Evolutionary conservation across 2,797 vertebrate species (phyloP).

Genomic region (Crocidura indochinensis): DNA sequence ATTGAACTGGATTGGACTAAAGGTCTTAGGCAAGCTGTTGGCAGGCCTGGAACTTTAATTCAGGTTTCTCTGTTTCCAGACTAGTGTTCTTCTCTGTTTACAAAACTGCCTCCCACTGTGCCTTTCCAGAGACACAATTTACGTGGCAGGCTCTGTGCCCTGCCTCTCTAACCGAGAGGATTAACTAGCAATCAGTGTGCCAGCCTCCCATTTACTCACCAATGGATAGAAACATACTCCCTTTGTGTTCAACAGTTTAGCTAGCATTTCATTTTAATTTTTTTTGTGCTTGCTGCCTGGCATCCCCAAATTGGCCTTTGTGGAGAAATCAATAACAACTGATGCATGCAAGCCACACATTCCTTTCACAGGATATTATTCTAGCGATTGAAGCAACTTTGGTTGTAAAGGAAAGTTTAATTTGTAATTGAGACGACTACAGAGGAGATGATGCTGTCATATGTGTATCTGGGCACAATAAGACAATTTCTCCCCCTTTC

Average conservation of each 20-base stretch:
- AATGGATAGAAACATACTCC: constrained; percentile 77
- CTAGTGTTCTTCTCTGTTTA: not conserved
- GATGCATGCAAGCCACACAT: constrained; percentile 80
- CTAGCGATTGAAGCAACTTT: constrained; percentile 81
- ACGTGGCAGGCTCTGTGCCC: constrained; percentile 66
- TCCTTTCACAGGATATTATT: constrained; percentile 86
- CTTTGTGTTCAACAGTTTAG: constrained; percentile 81
- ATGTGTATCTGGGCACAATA: not conserved
- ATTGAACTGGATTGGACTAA: constrained; percentile 24
- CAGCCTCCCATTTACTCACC: constrained; percentile 77
- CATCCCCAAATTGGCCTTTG: constrained; percentile 86
- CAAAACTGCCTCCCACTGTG: too few relatives aligned
- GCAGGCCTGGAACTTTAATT: constrained; percentile 33
- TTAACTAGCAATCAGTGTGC: constrained; percentile 82
- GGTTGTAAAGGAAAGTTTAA: constrained; percentile 84
- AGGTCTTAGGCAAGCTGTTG: constrained; percentile 5
- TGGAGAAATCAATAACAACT: constrained; percentile 87
- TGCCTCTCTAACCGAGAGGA: constrained; percentile 82
- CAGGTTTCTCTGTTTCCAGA: not conserved
- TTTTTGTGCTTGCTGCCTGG: constrained; percentile 77
- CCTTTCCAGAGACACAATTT: constrained; percentile 75
- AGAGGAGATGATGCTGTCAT: constrained; percentile 39
- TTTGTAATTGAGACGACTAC: constrained; percentile 76
- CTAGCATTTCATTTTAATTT: constrained; percentile 85
- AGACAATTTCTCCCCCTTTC: not conserved